These are phyloP conservation scores for Enteromius treurensis DNA, from an alignment of 2,797 vertebrate genomes.

Conservation along the genomic window DNA sequence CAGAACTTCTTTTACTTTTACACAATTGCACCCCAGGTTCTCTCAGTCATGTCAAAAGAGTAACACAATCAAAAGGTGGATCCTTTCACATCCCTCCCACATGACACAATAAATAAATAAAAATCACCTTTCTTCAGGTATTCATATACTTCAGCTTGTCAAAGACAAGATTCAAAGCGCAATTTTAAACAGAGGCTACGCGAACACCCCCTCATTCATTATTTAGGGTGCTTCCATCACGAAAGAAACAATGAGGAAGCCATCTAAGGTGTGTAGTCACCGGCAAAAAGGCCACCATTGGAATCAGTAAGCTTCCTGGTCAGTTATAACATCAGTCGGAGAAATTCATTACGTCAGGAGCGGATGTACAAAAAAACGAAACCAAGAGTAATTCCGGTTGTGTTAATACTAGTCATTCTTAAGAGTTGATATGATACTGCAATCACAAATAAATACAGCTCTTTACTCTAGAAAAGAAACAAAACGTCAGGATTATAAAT, in stretches of 20 bases:
- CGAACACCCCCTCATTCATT: slow-evolving; percentile 64
- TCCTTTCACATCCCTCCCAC: slow-evolving; percentile 60
- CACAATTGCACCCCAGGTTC: slow-evolving; percentile 69
- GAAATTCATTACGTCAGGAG: slow-evolving; percentile 62
- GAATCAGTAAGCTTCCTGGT: slow-evolving; percentile 68
- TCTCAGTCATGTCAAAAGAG: slow-evolving; percentile 71
- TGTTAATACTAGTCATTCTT: slow-evolving; percentile 75
- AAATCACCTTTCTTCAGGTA: slow-evolving; percentile 77
- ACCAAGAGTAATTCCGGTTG: slow-evolving; percentile 57
- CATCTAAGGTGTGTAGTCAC: slow-evolving; percentile 73
- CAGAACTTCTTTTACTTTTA: slow-evolving; percentile 76
- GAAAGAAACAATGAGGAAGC: slow-evolving; percentile 69
- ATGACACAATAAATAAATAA: slow-evolving; percentile 85
- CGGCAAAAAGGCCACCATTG: slow-evolving; percentile 72
- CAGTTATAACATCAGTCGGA: slow-evolving; percentile 62
- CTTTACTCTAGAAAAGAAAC: slow-evolving; percentile 74
- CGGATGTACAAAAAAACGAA: slow-evolving; percentile 63
- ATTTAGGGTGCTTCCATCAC: slow-evolving; percentile 66
- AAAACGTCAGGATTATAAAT: slow-evolving; percentile 81
- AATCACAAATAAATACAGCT: slow-evolving; percentile 80
- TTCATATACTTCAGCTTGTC: slow-evolving; percentile 71
- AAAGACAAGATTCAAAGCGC: slow-evolving; percentile 67
- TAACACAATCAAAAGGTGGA: slow-evolving; percentile 74
- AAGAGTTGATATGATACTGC: slow-evolving; percentile 69
- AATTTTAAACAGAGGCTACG: slow-evolving; percentile 59